Percentiles rank a stretch among this genome's conserved stretches.
Conservation (phyloP, 2,797 vertebrate genomes). For the Brotula barbata region DNA sequence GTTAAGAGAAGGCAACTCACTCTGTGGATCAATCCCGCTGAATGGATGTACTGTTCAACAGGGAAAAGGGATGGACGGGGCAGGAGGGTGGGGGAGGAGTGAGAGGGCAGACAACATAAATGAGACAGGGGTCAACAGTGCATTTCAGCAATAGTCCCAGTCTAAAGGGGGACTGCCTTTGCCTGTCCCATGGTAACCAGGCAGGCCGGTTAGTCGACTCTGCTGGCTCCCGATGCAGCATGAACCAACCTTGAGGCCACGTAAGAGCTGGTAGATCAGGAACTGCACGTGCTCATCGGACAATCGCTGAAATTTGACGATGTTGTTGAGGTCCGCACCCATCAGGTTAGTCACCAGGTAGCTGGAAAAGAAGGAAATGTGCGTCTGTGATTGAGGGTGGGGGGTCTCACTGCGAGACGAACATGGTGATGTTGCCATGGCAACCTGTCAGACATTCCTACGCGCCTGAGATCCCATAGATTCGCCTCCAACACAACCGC, state of each 20-base stretch:
- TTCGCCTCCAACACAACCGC: constrained; percentile 5
- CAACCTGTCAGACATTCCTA: constrained; percentile 51
- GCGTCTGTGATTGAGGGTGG: background rate
- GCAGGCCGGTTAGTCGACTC: constrained; percentile 3
- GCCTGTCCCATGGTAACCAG: constrained; percentile 45
- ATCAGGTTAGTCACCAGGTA: constrained; percentile 98
- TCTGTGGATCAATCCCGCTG: constrained; percentile 96
- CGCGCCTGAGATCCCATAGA: constrained; percentile 25
- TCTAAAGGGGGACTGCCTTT: constrained; percentile 47
- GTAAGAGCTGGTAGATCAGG: constrained; percentile 95
- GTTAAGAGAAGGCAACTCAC: constrained; percentile 79
- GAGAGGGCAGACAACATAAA: constrained; percentile 46
- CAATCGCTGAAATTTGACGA: constrained; percentile 95
- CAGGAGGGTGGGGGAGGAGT: constrained; percentile 18
- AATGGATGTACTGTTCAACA: constrained; percentile 92
- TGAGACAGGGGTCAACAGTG: constrained; percentile 58
- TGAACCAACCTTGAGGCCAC: constrained; percentile 87
- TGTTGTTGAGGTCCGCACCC: constrained; percentile 98
- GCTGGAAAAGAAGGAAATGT: constrained; percentile 68
- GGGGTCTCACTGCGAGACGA: constrained; percentile 6
- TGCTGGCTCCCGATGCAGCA: background rate
- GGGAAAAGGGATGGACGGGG: constrained; percentile 11
- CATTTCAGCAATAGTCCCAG: constrained; percentile 48
- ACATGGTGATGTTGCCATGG: constrained; percentile 47
- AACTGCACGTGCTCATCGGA: constrained; percentile 98